phyloP scores from a whole-genome alignment of 2,113 vertebrate species.

The Gavialis gangeticus region DNA sequence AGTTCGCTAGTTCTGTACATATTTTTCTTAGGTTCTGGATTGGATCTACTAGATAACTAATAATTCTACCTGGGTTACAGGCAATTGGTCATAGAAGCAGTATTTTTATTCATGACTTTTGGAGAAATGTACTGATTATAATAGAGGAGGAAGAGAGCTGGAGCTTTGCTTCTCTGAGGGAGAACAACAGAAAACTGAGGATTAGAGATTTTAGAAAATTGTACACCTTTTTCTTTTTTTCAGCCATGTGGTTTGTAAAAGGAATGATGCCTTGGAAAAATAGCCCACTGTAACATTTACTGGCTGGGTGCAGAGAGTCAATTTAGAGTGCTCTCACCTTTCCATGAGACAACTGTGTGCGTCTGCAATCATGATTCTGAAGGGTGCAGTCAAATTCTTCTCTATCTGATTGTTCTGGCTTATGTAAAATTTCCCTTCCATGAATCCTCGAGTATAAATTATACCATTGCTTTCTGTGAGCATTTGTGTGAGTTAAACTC shows the following conservation, averaged over 20 bases:
- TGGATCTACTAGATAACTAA: not conserved
- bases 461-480: not conserved
- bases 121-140: not conserved
- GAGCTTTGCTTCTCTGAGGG: not conserved
- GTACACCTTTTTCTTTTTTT: not conserved
- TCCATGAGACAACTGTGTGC: rapidly evolving
- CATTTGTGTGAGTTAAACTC: not conserved
- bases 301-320: not conserved
- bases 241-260: not conserved
- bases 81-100: not conserved
- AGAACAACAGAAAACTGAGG: not conserved
- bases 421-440: slow-evolving; percentile 43
- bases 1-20: not conserved
- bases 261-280: not conserved
- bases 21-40: not conserved
- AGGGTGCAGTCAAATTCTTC: not conserved
- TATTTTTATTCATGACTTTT: not conserved
- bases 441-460: not conserved
- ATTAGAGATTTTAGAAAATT: not conserved
- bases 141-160: not conserved
- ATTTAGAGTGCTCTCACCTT: not conserved
- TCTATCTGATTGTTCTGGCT: slow-evolving; percentile 36
- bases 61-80: not conserved
- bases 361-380: not conserved
- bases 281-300: not conserved